A percentile compares a stretch with the other conserved stretches of the same genome.
These are phyloP conservation scores for Epirrhoe tristata DNA, from an alignment of 2,888 invertebrate genomes.

Conservation along the genomic window DNA sequence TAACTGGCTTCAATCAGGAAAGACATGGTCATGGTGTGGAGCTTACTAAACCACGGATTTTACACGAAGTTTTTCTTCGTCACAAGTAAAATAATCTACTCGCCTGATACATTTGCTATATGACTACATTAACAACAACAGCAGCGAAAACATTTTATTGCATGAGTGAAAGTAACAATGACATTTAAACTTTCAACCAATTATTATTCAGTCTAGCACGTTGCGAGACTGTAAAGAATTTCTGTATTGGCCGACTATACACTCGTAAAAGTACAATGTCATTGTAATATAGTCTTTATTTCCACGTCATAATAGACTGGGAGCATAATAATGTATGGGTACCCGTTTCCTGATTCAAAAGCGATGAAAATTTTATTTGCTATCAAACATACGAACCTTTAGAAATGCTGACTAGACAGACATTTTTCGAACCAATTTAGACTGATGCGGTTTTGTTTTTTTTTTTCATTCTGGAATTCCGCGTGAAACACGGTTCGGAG, in stretches of 20 bases:
- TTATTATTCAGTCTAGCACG: constrained; percentile 7
- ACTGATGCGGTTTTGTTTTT: neutral
- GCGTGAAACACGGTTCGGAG: too few species aligned
- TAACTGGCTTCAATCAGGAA: too few species aligned
- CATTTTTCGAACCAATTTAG: neutral
- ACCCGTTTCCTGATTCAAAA: constrained; percentile 46
- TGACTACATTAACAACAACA: too few species aligned
- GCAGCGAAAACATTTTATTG: neutral
- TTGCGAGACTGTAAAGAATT: constrained; percentile 19
- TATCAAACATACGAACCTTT: constrained; percentile 44
- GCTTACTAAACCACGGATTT: too few species aligned
- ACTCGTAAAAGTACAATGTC: constrained; percentile 21
- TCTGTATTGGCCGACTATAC: constrained; percentile 15
- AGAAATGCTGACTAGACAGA: constrained; percentile 41
- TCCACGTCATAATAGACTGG: constrained; percentile 31
- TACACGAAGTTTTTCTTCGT: too few species aligned
- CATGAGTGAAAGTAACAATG: neutral
- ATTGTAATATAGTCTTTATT: constrained; percentile 40
- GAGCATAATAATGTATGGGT: constrained; percentile 30
- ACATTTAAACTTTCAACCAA: constrained; percentile 4
- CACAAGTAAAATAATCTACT: too few species aligned
- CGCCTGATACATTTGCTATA: too few species aligned
- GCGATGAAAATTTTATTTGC: constrained; percentile 55
- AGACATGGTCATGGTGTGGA: too few species aligned
- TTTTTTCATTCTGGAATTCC: too few species aligned